Evolutionary conservation across 2,888 invertebrate genomes (phyloP), one percentile per base, ranked within the genome.

Genomic region (Adineta ricciae): DNA sequence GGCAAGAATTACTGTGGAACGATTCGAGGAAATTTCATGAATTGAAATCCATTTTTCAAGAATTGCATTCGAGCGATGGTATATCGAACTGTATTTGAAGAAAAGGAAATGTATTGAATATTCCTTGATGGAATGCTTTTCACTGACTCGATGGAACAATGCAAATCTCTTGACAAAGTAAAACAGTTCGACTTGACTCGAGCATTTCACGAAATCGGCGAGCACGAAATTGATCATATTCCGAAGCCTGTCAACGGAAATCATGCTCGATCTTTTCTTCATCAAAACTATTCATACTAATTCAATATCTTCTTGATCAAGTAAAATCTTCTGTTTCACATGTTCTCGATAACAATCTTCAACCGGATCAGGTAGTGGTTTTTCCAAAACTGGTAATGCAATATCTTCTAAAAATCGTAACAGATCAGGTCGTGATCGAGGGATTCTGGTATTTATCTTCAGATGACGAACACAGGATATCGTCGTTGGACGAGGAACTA

Each of bases 281-380:
- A 46, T 46, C 11, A 46, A 46, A 46, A 38, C 21, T 41, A 41
- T n/a, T 24, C 73, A 41, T 73, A 73, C 73, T n/a, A 73, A n/a
- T 73, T 36, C 41, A 41, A 73, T 73, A 73, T 73, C 73, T 73
- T 73, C 73, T 73, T 73, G 73, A 73, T 73, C 73, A 41, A 38
- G 41, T 11, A 73, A 21, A 38, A 73, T 73, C 11, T 73, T 73
- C 21, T 73, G 19, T 38, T 73, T 73, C 0, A 73, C 24, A 24
- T 73, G 36, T 38, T 73, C 41, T 16, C 73, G 73, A 73, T 73
- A 73, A 73, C 73, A 73, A 38, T 36, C 41, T 73, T 73, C 73
- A 73, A 73, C 73, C 21, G 73, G 73, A 73, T 73, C 73, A 38
- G 73, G 24, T 24, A 73, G n/a, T 73, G 36, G 36, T 73, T 73